Evolutionary conservation across 2,888 invertebrate species (phyloP).

Genomic region (Cerceris rybyensis): DNA sequence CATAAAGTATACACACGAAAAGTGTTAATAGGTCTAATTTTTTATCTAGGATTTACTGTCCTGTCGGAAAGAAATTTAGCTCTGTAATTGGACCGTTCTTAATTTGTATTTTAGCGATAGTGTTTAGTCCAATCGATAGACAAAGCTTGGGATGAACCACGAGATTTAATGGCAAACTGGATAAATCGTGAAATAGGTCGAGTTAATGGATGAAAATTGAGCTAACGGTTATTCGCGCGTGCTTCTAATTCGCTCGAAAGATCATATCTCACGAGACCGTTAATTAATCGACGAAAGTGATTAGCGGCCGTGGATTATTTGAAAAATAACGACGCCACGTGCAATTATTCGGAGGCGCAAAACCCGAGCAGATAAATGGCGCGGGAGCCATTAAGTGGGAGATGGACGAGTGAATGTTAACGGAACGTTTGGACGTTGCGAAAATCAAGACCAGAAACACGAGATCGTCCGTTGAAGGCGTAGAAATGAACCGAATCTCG

Average conservation of each 20-base stretch:
- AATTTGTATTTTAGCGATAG: no score
- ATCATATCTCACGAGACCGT: constrained; percentile 30
- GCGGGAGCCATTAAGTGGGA: constrained; percentile 26
- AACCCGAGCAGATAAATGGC: constrained; percentile 31
- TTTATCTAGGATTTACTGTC: no score
- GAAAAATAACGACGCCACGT: constrained; percentile 6
- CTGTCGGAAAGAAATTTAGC: no score
- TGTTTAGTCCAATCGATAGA: no score
- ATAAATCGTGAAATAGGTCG: constrained; percentile 2
- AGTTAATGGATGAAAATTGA: constrained; percentile 1
- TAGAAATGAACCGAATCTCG: constrained; percentile 36
- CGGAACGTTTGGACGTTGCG: constrained; percentile 34
- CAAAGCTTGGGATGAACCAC: no score
- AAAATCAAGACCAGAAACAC: constrained; percentile 9
- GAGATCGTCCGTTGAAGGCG: neutral
- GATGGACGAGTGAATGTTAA: constrained; percentile 45
- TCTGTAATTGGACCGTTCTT: no score
- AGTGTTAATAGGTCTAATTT: no score
- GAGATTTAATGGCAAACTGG: no score
- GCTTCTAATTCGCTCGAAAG: neutral
- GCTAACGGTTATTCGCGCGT: constrained; percentile 24
- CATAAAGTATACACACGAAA: no score
- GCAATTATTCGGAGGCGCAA: constrained; percentile 1
- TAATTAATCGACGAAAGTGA: constrained; percentile 48
- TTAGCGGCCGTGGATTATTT: constrained; percentile 31